Conservation (phyloP, 2,888 invertebrate species). For the Diadromus collaris region DNA sequence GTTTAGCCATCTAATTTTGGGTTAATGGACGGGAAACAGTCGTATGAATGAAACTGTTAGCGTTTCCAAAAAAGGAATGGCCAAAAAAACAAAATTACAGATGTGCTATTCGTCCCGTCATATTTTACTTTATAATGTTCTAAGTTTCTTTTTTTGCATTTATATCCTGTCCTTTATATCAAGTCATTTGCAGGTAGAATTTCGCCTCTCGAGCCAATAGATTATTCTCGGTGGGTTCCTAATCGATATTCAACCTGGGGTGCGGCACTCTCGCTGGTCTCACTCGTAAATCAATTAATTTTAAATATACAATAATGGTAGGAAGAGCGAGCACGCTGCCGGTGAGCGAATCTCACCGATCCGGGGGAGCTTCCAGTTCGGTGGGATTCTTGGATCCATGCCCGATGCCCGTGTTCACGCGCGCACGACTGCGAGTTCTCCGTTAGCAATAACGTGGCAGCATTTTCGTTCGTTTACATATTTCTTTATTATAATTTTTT, state of each 20-base stretch:
- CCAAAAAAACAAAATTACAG: not conserved
- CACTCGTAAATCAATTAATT: conserved; percentile 61
- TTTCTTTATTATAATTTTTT: conserved; percentile 7
- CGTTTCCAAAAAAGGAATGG: not conserved
- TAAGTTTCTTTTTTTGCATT: conserved; percentile 40
- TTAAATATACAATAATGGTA: conserved; percentile 61
- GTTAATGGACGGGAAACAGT: too few species aligned
- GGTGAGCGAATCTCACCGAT: conserved; percentile 36
- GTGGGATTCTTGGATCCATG: conserved; percentile 57
- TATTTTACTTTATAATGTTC: conserved; percentile 51
- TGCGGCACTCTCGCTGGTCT: conserved; percentile 43
- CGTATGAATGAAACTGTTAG: conserved; percentile 29
- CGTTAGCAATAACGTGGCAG: conserved; percentile 13
- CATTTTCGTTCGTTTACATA: conserved; percentile 1
- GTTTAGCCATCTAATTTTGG: not conserved
- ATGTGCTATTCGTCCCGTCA: conserved; percentile 34
- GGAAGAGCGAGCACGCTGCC: conserved; percentile 4
- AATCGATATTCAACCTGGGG: conserved; percentile 58
- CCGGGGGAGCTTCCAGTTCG: conserved; percentile 38
- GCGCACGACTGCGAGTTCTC: conserved; percentile 40
- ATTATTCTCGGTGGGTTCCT: conserved; percentile 53
- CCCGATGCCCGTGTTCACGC: conserved; percentile 51
- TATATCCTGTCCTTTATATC: conserved; percentile 44
- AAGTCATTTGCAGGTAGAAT: conserved; percentile 54
- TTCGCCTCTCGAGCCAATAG: conserved; percentile 53